These are phyloP conservation scores for Huso huso DNA, from an alignment of 2,797 vertebrate species.

Conservation along the genomic window DNA sequence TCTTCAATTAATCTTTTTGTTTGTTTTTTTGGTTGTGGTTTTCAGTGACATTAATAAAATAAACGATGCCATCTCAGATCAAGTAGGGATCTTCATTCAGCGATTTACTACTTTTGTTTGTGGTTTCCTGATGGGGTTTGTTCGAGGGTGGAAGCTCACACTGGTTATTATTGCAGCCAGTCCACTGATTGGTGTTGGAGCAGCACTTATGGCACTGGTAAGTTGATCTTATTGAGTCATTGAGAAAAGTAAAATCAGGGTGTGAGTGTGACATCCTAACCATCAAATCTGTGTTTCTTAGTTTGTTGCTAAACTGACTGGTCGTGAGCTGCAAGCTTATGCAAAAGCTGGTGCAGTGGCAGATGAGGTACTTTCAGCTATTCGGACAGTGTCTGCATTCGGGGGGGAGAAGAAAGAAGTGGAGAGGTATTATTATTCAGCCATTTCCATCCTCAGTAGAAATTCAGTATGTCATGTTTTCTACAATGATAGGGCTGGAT, in stretches of 20 bases:
- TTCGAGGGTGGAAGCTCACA: conserved; percentile 90
- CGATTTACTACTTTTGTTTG: conserved; percentile 82
- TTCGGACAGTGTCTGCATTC: conserved; percentile 91
- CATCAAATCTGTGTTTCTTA: conserved; percentile 36
- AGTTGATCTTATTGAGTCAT: conserved; percentile 20
- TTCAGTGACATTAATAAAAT: conserved; percentile 92
- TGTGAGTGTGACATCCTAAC: background rate
- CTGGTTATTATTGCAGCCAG: conserved; percentile 87
- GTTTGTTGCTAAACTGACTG: conserved; percentile 88
- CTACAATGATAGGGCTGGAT: too few species aligned
- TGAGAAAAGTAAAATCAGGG: conserved; percentile 6
- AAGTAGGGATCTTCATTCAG: conserved; percentile 84
- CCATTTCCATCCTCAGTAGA: too few species aligned
- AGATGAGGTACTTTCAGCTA: conserved; percentile 88
- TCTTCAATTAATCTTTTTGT: background rate
- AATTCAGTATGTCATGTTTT: too few species aligned
- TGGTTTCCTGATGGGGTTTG: conserved; percentile 85
- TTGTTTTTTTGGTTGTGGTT: conserved; percentile 18
- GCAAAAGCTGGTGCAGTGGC: conserved; percentile 91
- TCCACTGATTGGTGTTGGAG: conserved; percentile 81
- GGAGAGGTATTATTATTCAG: conserved; percentile 61
- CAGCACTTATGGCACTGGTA: conserved; percentile 86
- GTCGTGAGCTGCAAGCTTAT: conserved; percentile 82
- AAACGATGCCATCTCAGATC: conserved; percentile 91
- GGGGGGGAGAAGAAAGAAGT: conserved; percentile 87